Percentiles rank a stretch among this genome's conserved stretches.
Evolutionary conservation across 2,113 vertebrate species (phyloP).

Genomic region (Silurus asotus): DNA sequence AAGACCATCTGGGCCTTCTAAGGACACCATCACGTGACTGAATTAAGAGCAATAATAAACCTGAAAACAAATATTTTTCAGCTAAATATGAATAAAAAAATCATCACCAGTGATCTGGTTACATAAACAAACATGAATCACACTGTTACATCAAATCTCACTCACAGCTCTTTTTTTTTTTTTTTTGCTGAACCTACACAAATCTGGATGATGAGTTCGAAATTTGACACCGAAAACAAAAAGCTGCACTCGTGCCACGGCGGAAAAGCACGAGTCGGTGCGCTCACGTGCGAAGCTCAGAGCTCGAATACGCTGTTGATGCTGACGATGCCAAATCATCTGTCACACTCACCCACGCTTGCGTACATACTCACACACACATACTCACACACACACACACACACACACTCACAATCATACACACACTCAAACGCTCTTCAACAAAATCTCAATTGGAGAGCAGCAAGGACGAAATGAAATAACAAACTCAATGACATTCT

Average conservation of each 20-base stretch:
- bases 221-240: background rate
- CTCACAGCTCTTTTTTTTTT: background rate
- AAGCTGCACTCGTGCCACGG: background rate
- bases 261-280: background rate
- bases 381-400: background rate
- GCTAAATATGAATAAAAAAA: background rate
- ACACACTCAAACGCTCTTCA: background rate
- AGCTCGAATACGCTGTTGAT: background rate
- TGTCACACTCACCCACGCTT: constrained; percentile 8
- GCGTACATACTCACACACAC: background rate
- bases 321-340: constrained; percentile 8
- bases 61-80: background rate
- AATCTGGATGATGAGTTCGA: background rate
- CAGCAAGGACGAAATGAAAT: constrained; percentile 7
- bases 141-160: background rate
- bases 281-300: constrained; percentile 23
- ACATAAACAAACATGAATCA: background rate
- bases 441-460: background rate
- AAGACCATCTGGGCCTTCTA: background rate
- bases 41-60: background rate
- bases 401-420: background rate
- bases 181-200: background rate
- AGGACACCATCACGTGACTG: background rate
- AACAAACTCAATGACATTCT: constrained; percentile 26
- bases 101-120: background rate